These are phyloP conservation scores for Cryptophagus acutangulus DNA, from an alignment of 2,888 invertebrate genomes.

Conservation along the genomic window DNA sequence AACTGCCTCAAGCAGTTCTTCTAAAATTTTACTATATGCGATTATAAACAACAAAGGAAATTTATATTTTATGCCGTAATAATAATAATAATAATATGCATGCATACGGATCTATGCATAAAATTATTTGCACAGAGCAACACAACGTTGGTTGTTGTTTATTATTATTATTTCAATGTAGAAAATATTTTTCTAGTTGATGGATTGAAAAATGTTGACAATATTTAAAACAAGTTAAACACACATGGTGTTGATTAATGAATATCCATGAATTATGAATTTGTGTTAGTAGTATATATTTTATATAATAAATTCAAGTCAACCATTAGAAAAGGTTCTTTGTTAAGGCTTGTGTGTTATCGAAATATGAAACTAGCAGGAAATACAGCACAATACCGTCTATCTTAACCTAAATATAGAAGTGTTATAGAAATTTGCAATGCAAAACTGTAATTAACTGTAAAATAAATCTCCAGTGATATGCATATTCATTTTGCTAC, in stretches of 20 bases:
- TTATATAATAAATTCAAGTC: slow-evolving; percentile 10
- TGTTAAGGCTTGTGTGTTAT: slow-evolving; percentile 26
- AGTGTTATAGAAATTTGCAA: slow-evolving; percentile 41
- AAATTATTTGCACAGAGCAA: no score
- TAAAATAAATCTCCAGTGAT: slow-evolving; percentile 40
- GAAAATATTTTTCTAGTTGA: no score
- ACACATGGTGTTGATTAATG: slow-evolving; percentile 9
- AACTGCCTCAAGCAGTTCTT: no score
- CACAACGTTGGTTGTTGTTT: no score
- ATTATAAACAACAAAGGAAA: no score
- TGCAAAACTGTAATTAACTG: slow-evolving; percentile 46
- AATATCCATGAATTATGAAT: slow-evolving; percentile 10
- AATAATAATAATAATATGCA: no score
- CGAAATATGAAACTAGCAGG: slow-evolving; percentile 26
- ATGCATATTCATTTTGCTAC: slow-evolving; percentile 41
- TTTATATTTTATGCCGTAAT: no score
- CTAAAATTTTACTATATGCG: no score
- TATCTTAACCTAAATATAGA: slow-evolving; percentile 43
- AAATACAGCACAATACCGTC: slow-evolving; percentile 27
- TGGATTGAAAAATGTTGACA: no score
- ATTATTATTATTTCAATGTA: no score
- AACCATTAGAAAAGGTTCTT: slow-evolving; percentile 10
- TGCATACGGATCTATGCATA: no score
- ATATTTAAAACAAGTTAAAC: slow-evolving; percentile 6
- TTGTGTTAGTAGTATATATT: slow-evolving; percentile 11